A percentile compares a stretch with the other conserved stretches of the same genome.
phyloP scores from a whole-genome alignment of 2,888 invertebrate species.

The Agrotis exclamationis region DNA sequence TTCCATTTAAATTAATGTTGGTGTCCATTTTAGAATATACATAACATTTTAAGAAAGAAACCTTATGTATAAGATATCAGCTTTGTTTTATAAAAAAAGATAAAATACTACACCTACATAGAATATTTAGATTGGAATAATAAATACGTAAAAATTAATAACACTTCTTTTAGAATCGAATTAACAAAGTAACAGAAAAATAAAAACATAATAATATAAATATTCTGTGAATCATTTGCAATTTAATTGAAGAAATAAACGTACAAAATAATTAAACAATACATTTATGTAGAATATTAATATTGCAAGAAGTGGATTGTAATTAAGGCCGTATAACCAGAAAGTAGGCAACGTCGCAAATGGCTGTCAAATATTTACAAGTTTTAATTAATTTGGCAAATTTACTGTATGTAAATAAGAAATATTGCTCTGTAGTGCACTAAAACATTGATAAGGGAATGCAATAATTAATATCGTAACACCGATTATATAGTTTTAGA shows the following conservation, averaged over 20 bases:
- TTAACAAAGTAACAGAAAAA: conserved; percentile 8
- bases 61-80: background rate
- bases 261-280: conserved; percentile 1
- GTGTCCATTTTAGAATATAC: conserved; percentile 10
- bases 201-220: background rate
- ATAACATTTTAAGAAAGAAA: background rate
- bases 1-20: conserved; percentile 15
- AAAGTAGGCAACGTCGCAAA: too few species aligned
- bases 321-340: too few species aligned
- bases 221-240: conserved; percentile 34
- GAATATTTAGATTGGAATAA: conserved; percentile 24
- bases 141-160: conserved; percentile 34
- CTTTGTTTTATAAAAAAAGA: background rate
- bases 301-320: conserved; percentile 17
- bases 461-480: too few species aligned
- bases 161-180: conserved; percentile 9
- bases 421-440: too few species aligned
- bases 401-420: too few species aligned
- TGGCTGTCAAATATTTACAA: too few species aligned
- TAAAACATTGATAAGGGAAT: too few species aligned
- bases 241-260: conserved; percentile 23
- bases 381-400: too few species aligned
- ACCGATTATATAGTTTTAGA: too few species aligned
- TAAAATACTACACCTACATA: background rate
- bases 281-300: background rate